Base-by-base conservation (phyloP, 2,888 invertebrate genomes). In the Ypsolopha scabrella region DNA sequence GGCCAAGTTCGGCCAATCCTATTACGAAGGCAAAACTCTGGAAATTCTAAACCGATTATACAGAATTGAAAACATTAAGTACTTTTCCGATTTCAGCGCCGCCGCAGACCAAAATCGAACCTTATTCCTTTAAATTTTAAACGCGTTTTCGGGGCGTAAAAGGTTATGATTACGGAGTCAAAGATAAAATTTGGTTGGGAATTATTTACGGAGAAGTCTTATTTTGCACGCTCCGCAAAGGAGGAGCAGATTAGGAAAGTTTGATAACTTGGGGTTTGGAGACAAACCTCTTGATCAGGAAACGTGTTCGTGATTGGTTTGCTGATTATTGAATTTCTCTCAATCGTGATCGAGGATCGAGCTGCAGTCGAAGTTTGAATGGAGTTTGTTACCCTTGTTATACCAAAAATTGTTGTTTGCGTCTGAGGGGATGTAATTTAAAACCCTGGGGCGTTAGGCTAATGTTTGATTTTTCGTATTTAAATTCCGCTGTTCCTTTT, bases 41-140 rank as follows among this genome's bases (percentile, higher is more conserved):
- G 78, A 85, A 85, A 85, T 85, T 81, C 83, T 85, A 85, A 85
- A 85, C 83, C 85, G 85, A 85, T 85, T 85, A 85, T 81, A 79
- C 80, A 72, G 80, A 85, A 85, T 85, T 83, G 83, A 85, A 85
- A 83, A 83, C 83, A 83, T 83, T 83, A 85, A 82, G 83, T 80
- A 85, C 81, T 80, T 75, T 69, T 76, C 71, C 75, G 73, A 80
- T 79, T 79, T 71, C 60, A 13, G 36, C n/a, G 10, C 6, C 59
- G 57, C 57, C 61, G 53, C 57, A 51, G 64, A 55, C 57, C 66
- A 56, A 78, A 68, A 74, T 63, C 62, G 66, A 63, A 69, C 80
- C 72, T 72, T 81, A 77, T 68, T 59, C 51, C 61, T 70, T 66
- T 61, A 65, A 58, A 69, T 70, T 72, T 72, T 67, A 55, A 57